Evolutionary conservation across 2,113 vertebrate genomes (phyloP).

Genomic region (Anguilla japonica): DNA sequence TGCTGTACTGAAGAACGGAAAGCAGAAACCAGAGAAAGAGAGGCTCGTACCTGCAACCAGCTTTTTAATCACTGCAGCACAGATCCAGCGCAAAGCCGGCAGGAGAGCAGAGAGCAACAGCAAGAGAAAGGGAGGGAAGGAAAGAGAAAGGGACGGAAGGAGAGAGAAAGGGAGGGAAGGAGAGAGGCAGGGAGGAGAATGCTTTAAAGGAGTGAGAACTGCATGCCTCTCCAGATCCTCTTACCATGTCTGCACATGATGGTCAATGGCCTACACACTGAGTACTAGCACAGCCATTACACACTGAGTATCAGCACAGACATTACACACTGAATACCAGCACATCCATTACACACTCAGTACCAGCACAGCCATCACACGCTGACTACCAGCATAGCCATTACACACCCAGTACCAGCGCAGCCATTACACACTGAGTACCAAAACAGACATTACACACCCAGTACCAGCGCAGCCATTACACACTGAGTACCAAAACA

Average conservation of each 20-base stretch:
- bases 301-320: no score
- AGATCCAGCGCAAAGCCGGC: conserved; percentile 51
- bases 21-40: background rate
- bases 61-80: conserved; percentile 61
- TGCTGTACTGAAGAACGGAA: background rate
- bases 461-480: no score
- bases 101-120: conserved; percentile 31
- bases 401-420: no score
- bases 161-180: conserved; percentile 23
- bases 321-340: no score
- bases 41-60: conserved; percentile 55
- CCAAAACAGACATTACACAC: no score
- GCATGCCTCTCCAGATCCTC: background rate
- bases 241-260: background rate
- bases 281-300: no score
- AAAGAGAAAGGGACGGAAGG: conserved; percentile 33
- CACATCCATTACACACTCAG: no score
- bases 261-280: no score
- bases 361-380: no score
- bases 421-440: no score
- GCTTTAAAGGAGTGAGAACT: background rate
- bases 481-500: no score
- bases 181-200: conserved; percentile 23
- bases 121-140: background rate
- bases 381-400: no score